Evolutionary conservation across 2,113 vertebrate species (phyloP), one percentile per base, ranked within the genome.

Genomic region (Sapayoa aenigma): DNA sequence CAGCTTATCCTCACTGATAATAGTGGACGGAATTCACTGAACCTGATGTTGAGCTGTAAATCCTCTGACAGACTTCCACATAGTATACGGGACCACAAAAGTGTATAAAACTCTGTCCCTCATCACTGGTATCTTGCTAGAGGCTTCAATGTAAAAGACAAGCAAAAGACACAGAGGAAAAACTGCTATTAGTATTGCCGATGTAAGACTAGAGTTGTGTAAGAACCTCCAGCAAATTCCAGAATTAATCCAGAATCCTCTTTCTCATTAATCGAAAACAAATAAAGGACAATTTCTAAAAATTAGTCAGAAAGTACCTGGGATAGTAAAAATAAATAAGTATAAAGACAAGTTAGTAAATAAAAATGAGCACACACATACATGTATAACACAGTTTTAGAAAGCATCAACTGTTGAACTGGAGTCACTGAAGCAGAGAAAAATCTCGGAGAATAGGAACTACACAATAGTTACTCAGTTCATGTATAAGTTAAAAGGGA

Each of bases 131-230:
- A 91, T 78, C 79, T 90, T 84, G 90, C 80, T 81, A 28, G 55
- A 63, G 73, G 80, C 56, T 62, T 81, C 83, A 90, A 92, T 87
- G 94, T 63, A 80, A 82, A 87, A 86, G 59, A 90, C 44, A 92
- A 90, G 81, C 7, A 63, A 79, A 77, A 72, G 52, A 69, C 37
- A 81, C 11, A 28, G 28, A 77, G 25, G n/a, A 88, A 90, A 85
- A 35, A 9, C 9, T 33, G 5, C 1, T 37, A 47, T 71, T 52
- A 39, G 33, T 47, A 41, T 52, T 59, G 19, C 9, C 35, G 67
- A 15, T 55, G 74, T 81, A 84, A 56, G 37, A 75, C 15, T 25
- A 44, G 31, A 75, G n/a, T 20, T 84, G 15, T 46, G 7, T 30
- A 68, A 81, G 60, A 78, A 62, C 17, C 9, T 8, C 3, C 9